A percentile compares a stretch with the other conserved stretches of the same genome.
phyloP scores from a whole-genome alignment of 53 echinoderm and acorn worm species.

The Astropecten irregularis region DNA sequence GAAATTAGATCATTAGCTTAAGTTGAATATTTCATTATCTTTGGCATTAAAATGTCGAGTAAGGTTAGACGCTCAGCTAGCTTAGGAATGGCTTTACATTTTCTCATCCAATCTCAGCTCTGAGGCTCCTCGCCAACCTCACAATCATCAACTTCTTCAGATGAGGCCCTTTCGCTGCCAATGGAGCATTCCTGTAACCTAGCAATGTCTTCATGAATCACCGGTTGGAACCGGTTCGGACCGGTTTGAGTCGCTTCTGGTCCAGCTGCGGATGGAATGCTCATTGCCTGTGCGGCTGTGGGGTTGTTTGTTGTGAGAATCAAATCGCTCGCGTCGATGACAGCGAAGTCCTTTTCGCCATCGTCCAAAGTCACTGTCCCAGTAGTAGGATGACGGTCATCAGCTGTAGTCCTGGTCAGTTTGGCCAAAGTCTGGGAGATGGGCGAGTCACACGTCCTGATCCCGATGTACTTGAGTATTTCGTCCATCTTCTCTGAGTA shows the following conservation, averaged over 20 bases:
- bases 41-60: no score
- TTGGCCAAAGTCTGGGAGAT: constrained; percentile 1
- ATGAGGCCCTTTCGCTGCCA: not conserved
- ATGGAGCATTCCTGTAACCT: constrained; percentile 22
- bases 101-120: no score
- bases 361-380: not conserved
- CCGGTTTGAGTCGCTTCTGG: no score
- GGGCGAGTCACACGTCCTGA: constrained; percentile 55
- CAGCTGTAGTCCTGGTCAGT: not conserved
- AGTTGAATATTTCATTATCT: no score
- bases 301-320: not conserved
- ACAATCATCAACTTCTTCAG: no score
- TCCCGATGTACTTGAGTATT: constrained; percentile 80
- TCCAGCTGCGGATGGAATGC: not conserved
- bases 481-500: constrained; percentile 90
- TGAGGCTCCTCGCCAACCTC: no score
- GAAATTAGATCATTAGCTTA: no score
- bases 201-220: not conserved
- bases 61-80: no score
- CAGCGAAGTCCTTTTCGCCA: not conserved
- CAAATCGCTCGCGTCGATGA: constrained; percentile 37
- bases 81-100: no score
- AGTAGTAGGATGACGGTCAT: not conserved
- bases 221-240: constrained; percentile 4
- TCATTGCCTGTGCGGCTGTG: not conserved